Conservation (phyloP, 2,797 vertebrate genomes). For the Falco columbarius region DNA sequence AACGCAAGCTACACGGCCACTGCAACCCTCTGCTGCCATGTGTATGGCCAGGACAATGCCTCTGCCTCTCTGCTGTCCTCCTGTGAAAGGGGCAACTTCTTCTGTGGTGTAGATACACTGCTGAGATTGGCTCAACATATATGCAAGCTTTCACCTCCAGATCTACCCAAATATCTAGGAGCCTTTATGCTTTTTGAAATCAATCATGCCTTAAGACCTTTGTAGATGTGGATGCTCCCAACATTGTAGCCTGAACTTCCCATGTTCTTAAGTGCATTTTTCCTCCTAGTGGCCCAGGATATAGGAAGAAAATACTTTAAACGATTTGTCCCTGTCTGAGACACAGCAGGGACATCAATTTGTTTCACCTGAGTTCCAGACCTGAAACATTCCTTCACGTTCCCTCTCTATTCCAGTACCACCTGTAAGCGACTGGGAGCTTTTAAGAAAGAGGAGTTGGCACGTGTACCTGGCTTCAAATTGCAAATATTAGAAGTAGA, state of each 20-base stretch:
- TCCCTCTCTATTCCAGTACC: background rate
- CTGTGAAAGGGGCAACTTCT: background rate
- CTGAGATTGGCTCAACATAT: background rate
- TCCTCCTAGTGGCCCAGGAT: background rate
- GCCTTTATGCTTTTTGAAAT: background rate
- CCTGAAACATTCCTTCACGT: background rate
- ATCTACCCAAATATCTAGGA: background rate
- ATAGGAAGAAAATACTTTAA: background rate
- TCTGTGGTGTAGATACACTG: background rate
- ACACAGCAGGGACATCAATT: background rate
- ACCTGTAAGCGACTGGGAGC: background rate
- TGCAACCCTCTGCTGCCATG: background rate
- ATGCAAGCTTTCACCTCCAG: background rate
- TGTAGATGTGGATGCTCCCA: background rate
- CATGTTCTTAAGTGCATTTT: background rate
- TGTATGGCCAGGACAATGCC: background rate
- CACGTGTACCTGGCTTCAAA: background rate
- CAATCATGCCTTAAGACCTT: background rate
- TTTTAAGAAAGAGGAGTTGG: background rate
- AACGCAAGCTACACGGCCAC: background rate
- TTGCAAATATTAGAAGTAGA: background rate
- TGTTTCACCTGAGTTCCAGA: background rate
- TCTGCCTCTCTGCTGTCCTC: background rate
- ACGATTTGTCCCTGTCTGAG: background rate
- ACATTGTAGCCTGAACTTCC: background rate